Evolutionary conservation across 2,888 invertebrate species (phyloP).

Genomic region (Hirtodrosophila alboralis): DNA sequence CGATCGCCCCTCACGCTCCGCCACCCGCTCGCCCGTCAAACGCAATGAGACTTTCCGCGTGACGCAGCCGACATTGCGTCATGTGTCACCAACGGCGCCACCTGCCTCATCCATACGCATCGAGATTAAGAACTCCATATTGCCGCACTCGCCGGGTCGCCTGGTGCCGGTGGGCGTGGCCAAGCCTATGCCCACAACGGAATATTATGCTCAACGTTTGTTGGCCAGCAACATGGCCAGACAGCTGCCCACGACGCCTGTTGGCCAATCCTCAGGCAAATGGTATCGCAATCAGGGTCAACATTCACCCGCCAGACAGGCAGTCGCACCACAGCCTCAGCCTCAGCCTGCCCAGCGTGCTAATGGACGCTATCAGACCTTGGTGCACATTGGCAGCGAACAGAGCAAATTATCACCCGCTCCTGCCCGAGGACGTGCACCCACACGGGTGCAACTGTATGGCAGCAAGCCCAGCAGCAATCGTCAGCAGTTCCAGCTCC

Average conservation of each 20-base stretch:
- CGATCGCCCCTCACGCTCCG: slow-evolving; percentile 65
- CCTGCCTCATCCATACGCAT: slow-evolving; percentile 76
- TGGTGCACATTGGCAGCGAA: slow-evolving; percentile 81
- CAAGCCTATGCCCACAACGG: slow-evolving; percentile 82
- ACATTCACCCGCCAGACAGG: slow-evolving; percentile 26
- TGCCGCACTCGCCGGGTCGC: slow-evolving; percentile 81
- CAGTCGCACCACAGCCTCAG: slow-evolving; percentile 1
- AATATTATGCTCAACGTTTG: slow-evolving; percentile 61
- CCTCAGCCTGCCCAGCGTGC: slow-evolving; percentile 7
- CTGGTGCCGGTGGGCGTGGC: slow-evolving; percentile 83
- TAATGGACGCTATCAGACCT: slow-evolving; percentile 78
- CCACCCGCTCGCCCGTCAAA: slow-evolving; percentile 73
- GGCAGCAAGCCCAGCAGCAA: slow-evolving; percentile 63
- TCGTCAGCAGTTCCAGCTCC: slow-evolving; percentile 12
- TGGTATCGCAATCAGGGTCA: slow-evolving; percentile 48
- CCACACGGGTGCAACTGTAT: slow-evolving; percentile 75
- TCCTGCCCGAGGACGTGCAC: slow-evolving; percentile 57
- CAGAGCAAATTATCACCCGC: slow-evolving; percentile 23
- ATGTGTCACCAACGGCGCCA: slow-evolving; percentile 52
- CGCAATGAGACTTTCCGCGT: slow-evolving; percentile 79
- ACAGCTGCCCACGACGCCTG: slow-evolving; percentile 1
- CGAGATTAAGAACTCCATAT: slow-evolving; percentile 83
- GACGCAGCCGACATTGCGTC: slow-evolving; percentile 56
- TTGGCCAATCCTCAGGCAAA: slow-evolving; percentile 8
- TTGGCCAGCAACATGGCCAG: slow-evolving; percentile 50